Conservation (phyloP, 2,797 vertebrate species). For the Pachyuromys duprasi region DNA sequence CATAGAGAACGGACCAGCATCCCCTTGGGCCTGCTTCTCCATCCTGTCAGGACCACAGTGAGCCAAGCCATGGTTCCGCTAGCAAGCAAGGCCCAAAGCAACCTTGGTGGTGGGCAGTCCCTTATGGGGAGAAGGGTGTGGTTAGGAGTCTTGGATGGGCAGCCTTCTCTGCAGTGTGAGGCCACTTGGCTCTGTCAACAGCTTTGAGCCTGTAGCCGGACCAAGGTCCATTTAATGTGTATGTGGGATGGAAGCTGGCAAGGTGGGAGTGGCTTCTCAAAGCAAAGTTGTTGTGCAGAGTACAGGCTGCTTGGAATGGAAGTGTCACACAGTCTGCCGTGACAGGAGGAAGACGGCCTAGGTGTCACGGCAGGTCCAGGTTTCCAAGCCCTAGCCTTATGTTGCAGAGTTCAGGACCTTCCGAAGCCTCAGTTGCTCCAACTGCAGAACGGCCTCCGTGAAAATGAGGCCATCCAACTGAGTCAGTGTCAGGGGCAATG, state of each 20-base stretch:
- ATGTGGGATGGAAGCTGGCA: fast-evolving
- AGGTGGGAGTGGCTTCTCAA: neutral
- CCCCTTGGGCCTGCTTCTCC: neutral
- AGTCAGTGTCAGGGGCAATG: fast-evolving
- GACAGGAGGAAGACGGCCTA: neutral
- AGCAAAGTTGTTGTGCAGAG: neutral
- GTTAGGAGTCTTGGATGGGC: neutral
- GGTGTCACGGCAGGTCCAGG: neutral
- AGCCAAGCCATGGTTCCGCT: neutral
- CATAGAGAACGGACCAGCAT: fast-evolving
- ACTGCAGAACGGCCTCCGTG: fast-evolving
- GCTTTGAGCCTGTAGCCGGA: neutral
- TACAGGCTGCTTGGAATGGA: neutral
- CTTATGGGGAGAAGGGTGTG: neutral
- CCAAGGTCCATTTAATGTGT: neutral
- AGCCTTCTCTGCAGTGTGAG: neutral
- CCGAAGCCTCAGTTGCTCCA: neutral
- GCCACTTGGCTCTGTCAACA: neutral
- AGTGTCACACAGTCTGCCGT: fast-evolving
- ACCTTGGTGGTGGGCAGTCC: neutral
- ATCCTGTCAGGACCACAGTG: neutral
- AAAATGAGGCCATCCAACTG: neutral
- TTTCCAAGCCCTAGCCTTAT: neutral
- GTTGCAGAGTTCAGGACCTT: neutral
- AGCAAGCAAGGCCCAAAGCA: neutral